phyloP scores from a whole-genome alignment of 2,797 vertebrate species.

The Philypnodon macrostomus region DNA sequence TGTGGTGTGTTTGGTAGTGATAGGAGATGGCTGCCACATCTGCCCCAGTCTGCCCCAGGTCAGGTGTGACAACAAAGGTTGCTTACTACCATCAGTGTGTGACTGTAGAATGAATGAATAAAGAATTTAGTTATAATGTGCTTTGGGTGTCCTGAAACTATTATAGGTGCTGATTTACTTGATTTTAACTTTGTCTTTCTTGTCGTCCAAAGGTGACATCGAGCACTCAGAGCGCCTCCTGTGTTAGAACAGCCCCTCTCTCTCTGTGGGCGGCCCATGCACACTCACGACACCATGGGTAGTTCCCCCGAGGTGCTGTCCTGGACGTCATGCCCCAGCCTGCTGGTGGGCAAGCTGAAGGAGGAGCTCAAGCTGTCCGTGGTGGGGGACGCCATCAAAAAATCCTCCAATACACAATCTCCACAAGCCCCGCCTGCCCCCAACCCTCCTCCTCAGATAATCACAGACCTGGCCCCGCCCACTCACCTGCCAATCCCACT shows the following conservation, averaged over 20 bases:
- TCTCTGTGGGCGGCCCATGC: conserved; percentile 71
- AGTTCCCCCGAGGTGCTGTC: conserved; percentile 91
- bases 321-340: conserved; percentile 87
- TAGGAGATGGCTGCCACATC: no score
- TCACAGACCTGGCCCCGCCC: conserved; percentile 75
- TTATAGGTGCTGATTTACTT: no score
- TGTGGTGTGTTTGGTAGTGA: no score
- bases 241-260: conserved; percentile 45
- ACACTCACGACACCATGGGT: conserved; percentile 92
- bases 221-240: conserved; percentile 41
- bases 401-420: conserved; percentile 66
- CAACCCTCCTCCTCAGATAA: conserved; percentile 71
- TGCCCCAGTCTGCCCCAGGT: no score
- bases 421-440: conserved; percentile 52
- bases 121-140: no score
- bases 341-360: conserved; percentile 84
- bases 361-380: conserved; percentile 84
- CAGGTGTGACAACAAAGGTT: no score
- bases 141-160: no score
- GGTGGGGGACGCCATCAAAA: conserved; percentile 75
- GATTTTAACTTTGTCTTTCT: conserved; percentile 6
- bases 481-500: conserved; percentile 65
- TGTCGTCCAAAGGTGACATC: conserved; percentile 63
- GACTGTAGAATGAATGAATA: no score
- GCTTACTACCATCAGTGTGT: no score